These are phyloP conservation scores for Darevskia mixta DNA, from an alignment of 2,797 vertebrate genomes.

Conservation along the genomic window DNA sequence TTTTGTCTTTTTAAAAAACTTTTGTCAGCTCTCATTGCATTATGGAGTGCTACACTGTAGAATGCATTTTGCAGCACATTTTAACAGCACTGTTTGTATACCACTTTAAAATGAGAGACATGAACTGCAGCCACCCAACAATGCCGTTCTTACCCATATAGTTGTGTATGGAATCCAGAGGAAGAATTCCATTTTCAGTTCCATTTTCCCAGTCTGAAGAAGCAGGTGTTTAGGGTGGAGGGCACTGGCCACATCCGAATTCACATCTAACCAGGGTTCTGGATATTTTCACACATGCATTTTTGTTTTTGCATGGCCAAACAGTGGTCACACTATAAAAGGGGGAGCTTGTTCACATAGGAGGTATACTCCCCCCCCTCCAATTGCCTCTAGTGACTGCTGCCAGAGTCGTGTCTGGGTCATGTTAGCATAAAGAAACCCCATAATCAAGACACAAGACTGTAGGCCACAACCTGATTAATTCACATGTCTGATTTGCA, in stretches of 20 bases:
- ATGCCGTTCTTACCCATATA: slow-evolving; percentile 21
- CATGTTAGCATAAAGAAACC: neutral
- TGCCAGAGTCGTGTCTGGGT: neutral
- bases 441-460: neutral
- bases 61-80: slow-evolving; percentile 65
- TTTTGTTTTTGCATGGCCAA: neutral
- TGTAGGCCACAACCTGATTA: neutral
- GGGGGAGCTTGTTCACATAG: neutral
- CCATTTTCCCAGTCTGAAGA: neutral
- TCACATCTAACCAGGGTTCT: neutral
- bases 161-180: neutral
- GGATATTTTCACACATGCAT: neutral
- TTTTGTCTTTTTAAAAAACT: slow-evolving; percentile 12
- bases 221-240: too few relatives aligned
- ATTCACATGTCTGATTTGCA: neutral
- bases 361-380: neutral
- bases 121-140: slow-evolving; percentile 37
- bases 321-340: neutral
- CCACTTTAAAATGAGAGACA: slow-evolving; percentile 40
- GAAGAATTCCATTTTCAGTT: neutral
- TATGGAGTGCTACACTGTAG: slow-evolving; percentile 56
- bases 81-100: slow-evolving; percentile 65
- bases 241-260: neutral
- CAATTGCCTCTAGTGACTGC: neutral
- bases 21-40: slow-evolving; percentile 69